Base-by-base conservation (phyloP, 2,113 vertebrate species). In the Triplophysa siluroides region DNA sequence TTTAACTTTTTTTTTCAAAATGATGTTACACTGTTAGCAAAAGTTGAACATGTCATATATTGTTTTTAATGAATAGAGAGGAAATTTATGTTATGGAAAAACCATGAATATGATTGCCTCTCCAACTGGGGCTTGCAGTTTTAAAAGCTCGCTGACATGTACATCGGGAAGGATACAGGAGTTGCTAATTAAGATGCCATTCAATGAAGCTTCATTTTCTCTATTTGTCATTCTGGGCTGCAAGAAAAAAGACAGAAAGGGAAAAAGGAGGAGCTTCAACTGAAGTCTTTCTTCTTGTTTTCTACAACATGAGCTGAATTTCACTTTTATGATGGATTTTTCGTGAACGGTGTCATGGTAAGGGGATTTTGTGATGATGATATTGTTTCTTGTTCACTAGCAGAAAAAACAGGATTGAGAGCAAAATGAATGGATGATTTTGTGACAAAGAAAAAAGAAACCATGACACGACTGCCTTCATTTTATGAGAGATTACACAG, bases 91-190 rank as follows among this genome's bases (percentile, higher is more conserved):
- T 62, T 58, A 58, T 33, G 65, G 69, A 58, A 43, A 72, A 94
- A 96, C 88, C 95, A 96, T 76, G 95, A 93, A 86, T 96, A 95
- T 70, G 94, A 96, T 84, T 96, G 94, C 91, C 94, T 96, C 76
- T 92, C 93, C 76, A 93, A 93, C 68, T 96, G 95, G 95, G 95
- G 95, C 1, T 95, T 95, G 8, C 92, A 92, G 26, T 96, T 96
- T 74, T 94, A 94, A 76, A 96, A 95, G 91, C 88, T 96, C 13
- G 94, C 95, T 1, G 95, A 96, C 76, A 94, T 96, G 95, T 96
- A 96, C 0, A 94, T 95, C 29, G 93, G 91, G 43, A 94, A 93
- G 56, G 94, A 95, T 29, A 21, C 65, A 3, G 29, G 63, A 47
- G 54, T 47, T 24, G 76, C 65, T 60, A 82, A 76, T 9, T 76